Evolutionary conservation across 2,888 invertebrate species (phyloP).

Genomic region (Mystacides longicornis): DNA sequence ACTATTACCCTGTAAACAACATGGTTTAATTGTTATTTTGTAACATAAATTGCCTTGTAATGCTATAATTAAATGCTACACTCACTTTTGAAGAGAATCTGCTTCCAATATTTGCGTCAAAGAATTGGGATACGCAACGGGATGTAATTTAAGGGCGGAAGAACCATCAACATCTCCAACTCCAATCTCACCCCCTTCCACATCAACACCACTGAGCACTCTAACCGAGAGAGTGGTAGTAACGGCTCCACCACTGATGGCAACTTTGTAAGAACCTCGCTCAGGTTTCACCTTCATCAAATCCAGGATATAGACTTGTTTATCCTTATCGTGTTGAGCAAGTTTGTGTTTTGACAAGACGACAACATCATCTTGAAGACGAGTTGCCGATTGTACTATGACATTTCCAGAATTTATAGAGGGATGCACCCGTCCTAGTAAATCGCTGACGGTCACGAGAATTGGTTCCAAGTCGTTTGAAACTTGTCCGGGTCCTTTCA

Average conservation of each 20-base stretch:
- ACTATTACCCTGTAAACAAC: slow-evolving; percentile 53
- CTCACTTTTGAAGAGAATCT: slow-evolving; percentile 80
- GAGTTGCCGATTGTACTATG: slow-evolving; percentile 67
- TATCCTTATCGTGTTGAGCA: slow-evolving; percentile 45
- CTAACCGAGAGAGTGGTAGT: slow-evolving; percentile 57
- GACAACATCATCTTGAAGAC: slow-evolving; percentile 65
- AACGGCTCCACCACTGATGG: slow-evolving; percentile 61
- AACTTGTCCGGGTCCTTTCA: slow-evolving; percentile 72
- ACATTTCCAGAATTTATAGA: slow-evolving; percentile 58
- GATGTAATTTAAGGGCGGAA: slow-evolving; percentile 68
- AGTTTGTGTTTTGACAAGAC: slow-evolving; percentile 62
- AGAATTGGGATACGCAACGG: slow-evolving; percentile 67
- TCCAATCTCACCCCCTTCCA: slow-evolving; percentile 77
- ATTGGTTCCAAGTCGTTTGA: slow-evolving; percentile 67
- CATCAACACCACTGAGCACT: slow-evolving; percentile 67
- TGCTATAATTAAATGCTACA: too few relatives aligned
- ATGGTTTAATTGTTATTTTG: not conserved
- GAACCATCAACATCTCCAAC: slow-evolving; percentile 87
- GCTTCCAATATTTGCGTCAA: slow-evolving; percentile 64
- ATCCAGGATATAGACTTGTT: slow-evolving; percentile 68
- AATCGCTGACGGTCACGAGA: slow-evolving; percentile 63
- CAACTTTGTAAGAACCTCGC: slow-evolving; percentile 79
- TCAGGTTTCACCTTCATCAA: slow-evolving; percentile 69
- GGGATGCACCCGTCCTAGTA: slow-evolving; percentile 64
- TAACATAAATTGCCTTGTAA: not conserved